These are phyloP conservation scores for Aphelocoma coerulescens DNA, from an alignment of 2,113 vertebrate genomes.

Conservation along the genomic window DNA sequence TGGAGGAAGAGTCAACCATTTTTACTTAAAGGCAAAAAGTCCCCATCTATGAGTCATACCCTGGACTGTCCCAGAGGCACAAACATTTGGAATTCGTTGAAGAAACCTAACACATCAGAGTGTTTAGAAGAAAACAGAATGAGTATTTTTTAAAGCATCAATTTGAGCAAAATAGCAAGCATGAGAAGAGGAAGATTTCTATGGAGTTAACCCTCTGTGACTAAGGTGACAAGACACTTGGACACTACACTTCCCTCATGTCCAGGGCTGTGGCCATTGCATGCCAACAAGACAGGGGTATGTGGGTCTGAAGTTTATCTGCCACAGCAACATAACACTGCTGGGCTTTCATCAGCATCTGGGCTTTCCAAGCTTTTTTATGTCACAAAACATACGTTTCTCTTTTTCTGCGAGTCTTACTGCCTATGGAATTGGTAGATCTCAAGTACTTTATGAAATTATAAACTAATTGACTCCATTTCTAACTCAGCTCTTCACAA, in stretches of 20 bases:
- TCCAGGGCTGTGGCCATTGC: not conserved
- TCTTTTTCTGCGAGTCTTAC: not conserved
- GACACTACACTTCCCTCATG: not conserved
- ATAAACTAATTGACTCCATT: not conserved
- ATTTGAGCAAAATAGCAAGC: not conserved
- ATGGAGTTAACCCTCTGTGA: not conserved
- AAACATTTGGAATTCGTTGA: not conserved
- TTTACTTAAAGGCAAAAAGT: not conserved
- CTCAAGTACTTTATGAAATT: not conserved
- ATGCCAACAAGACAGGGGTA: not conserved
- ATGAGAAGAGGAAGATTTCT: not conserved
- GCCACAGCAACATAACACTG: not conserved
- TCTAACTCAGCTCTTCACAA: not conserved
- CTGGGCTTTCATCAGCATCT: not conserved
- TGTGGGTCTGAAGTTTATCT: not conserved
- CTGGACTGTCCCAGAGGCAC: not conserved
- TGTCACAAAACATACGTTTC: not conserved
- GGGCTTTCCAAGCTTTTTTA: not conserved
- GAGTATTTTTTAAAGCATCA: not conserved
- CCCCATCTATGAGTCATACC: not conserved
- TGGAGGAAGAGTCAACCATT: not conserved
- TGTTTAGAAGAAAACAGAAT: not conserved
- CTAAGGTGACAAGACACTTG: not conserved
- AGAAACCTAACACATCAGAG: not conserved
- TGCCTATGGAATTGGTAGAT: not conserved